phyloP scores from a whole-genome alignment of 2,888 invertebrate genomes.

The Ommatoiulus sabulosus region DNA sequence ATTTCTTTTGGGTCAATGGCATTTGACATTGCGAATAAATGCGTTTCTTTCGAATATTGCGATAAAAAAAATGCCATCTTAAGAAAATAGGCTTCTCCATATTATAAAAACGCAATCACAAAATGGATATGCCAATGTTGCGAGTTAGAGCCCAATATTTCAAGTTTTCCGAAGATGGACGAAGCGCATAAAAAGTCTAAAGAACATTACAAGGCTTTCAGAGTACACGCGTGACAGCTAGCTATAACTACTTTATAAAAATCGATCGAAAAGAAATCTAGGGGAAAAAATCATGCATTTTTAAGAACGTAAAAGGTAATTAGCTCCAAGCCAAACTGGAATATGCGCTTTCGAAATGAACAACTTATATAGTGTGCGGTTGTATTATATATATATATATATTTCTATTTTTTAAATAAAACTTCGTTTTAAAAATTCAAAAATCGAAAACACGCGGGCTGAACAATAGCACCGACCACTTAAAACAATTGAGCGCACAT shows the following conservation, averaged over 20 bases:
- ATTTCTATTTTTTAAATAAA: not conserved
- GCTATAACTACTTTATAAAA: not conserved
- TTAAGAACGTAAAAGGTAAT: not conserved
- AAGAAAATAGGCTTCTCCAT: not conserved
- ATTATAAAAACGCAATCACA: not conserved
- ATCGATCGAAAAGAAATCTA: not conserved
- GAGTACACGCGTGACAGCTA: not conserved
- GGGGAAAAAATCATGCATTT: not conserved
- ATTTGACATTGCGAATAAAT: not conserved
- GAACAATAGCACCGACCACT: not conserved
- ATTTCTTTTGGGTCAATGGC: not conserved
- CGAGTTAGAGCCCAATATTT: not conserved
- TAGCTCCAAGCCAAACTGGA: not conserved
- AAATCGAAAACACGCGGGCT: no score
- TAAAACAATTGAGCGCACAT: slow-evolving; percentile 12
- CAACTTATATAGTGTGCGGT: no score
- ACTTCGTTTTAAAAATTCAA: not conserved
- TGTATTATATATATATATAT: no score
- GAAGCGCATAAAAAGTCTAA: not conserved
- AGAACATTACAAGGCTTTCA: not conserved
- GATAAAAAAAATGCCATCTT: not conserved
- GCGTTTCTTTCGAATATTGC: not conserved
- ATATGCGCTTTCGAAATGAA: not conserved
- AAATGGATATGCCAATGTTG: not conserved
- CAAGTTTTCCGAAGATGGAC: not conserved